phyloP scores from a whole-genome alignment of 1,140 invertebrate genomes.

The Agrypnia vestita region DNA sequence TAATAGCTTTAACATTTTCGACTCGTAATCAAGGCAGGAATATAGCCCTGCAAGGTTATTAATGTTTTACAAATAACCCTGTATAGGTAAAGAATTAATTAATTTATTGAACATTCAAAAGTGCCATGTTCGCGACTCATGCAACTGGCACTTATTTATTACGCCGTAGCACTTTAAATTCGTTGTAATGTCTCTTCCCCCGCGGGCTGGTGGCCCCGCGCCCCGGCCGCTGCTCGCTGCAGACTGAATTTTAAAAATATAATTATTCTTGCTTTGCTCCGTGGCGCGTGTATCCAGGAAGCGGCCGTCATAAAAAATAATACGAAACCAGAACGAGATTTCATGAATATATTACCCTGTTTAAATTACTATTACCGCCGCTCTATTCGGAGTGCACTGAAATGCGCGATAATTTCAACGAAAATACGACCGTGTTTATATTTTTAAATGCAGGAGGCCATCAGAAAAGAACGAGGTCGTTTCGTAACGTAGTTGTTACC shows the following conservation, averaged over 20 bases:
- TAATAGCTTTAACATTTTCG: no score
- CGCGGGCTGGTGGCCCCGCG: background rate
- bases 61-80: no score
- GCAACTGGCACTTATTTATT: background rate
- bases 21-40: no score
- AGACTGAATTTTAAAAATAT: conserved; percentile 47
- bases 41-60: no score
- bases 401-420: no score
- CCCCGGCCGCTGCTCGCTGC: conserved; percentile 8
- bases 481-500: no score
- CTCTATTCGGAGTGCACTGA: conserved; percentile 3
- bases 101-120: background rate
- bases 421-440: no score
- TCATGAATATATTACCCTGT: conserved; percentile 49
- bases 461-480: no score
- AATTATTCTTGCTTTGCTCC: conserved; percentile 37
- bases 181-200: conserved; percentile 10
- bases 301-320: conserved; percentile 45
- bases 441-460: no score
- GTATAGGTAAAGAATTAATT: no score
- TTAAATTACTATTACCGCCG: conserved; percentile 46
- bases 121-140: background rate
- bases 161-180: conserved; percentile 6
- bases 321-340: conserved; percentile 34
- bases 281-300: conserved; percentile 39